Conservation (phyloP, 1,140 invertebrate genomes). For the Drosophila pseudoananassae region DNA sequence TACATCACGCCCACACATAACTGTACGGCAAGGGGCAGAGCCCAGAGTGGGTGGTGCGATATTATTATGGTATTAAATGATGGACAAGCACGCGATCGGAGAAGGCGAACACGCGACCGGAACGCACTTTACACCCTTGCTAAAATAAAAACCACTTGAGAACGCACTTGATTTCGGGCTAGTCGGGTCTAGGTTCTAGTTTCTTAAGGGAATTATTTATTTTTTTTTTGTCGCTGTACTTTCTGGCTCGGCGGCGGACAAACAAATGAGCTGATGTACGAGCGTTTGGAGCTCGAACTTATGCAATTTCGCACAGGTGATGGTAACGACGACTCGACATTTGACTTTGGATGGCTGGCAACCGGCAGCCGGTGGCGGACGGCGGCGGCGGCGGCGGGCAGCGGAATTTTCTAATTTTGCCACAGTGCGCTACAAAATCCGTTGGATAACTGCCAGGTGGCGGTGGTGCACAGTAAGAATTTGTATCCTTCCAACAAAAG, state of each 20-base stretch:
- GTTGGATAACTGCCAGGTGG: slow-evolving; percentile 76
- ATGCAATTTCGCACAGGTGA: slow-evolving; percentile 73
- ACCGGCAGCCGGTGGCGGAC: background rate
- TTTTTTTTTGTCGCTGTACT: slow-evolving; percentile 11
- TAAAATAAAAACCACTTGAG: slow-evolving; percentile 36
- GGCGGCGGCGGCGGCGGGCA: slow-evolving; percentile 12
- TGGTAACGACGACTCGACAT: slow-evolving; percentile 65
- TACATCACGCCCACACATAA: slow-evolving; percentile 74
- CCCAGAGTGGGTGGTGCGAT: background rate
- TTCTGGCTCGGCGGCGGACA: slow-evolving; percentile 40
- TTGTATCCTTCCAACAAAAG: background rate
- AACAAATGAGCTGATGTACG: slow-evolving; percentile 71
- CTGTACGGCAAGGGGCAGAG: background rate
- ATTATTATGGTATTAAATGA: slow-evolving; percentile 25
- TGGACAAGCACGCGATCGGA: slow-evolving; percentile 59
- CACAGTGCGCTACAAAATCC: slow-evolving; percentile 56
- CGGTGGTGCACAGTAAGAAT: slow-evolving; percentile 29
- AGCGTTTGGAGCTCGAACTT: slow-evolving; percentile 67
- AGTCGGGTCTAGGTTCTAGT: slow-evolving; percentile 1
- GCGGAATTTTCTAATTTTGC: slow-evolving; percentile 67
- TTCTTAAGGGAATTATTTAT: slow-evolving; percentile 12
- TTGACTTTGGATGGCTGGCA: slow-evolving; percentile 67
- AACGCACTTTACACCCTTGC: slow-evolving; percentile 62
- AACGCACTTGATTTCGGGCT: slow-evolving; percentile 47
- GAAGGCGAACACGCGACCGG: slow-evolving; percentile 67